Evolutionary conservation across 2,888 invertebrate species (phyloP).

Genomic region (Taphrorychus bicolor): DNA sequence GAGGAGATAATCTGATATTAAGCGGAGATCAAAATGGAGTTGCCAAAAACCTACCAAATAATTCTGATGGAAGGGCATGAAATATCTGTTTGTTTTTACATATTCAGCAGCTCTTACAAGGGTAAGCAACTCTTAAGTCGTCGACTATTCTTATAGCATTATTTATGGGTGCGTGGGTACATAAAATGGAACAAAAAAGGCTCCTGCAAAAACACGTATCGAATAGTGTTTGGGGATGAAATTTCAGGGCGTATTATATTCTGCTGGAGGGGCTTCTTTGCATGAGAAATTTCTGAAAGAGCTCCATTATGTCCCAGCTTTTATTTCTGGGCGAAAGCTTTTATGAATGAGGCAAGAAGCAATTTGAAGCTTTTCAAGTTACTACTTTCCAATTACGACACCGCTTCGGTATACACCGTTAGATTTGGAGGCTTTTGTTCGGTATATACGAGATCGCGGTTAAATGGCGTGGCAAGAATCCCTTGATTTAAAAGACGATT

Average conservation of each 20-base stretch:
- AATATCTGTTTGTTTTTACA: no score
- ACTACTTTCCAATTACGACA: background rate
- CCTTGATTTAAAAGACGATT: background rate
- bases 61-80: no score
- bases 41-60: no score
- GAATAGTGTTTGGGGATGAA: background rate
- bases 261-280: background rate
- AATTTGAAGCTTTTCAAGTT: background rate
- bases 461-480: background rate
- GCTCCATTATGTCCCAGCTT: background rate
- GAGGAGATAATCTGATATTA: no score
- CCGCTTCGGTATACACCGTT: background rate
- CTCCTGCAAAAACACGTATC: background rate
- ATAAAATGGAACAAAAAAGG: background rate
- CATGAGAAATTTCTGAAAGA: background rate
- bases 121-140: no score
- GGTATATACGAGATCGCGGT: background rate
- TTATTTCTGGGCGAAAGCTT: background rate
- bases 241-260: background rate
- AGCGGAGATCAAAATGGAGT: no score
- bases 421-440: background rate
- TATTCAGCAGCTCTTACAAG: no score
- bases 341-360: background rate
- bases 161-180: background rate
- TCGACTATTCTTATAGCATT: no score